These are phyloP conservation scores for Callyntrura sp. DNA, from an alignment of 2,888 invertebrate species.

Conservation along the genomic window DNA sequence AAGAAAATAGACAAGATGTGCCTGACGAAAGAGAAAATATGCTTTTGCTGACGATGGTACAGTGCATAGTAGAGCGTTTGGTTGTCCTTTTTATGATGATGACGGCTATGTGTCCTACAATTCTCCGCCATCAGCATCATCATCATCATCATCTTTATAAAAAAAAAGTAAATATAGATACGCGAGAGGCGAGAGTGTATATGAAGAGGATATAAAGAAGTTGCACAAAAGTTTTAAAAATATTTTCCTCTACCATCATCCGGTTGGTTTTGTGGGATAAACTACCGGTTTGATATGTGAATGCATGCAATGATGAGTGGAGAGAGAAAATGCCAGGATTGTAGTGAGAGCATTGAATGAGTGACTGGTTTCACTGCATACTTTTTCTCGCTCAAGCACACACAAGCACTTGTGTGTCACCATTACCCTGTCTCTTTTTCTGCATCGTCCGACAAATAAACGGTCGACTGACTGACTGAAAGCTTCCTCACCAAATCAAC, in stretches of 20 bases:
- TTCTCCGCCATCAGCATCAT: not conserved
- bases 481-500: constrained; percentile 67
- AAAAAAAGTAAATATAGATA: too few relatives aligned
- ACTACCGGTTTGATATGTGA: not conserved
- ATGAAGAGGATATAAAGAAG: too few relatives aligned
- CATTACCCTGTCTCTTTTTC: constrained; percentile 60
- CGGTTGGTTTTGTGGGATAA: not conserved
- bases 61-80: not conserved
- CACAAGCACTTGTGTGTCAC: constrained; percentile 79
- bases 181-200: too few relatives aligned
- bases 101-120: constrained; percentile 38
- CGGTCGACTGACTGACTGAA: constrained; percentile 74
- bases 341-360: constrained; percentile 55
- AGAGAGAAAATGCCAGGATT: constrained; percentile 43
- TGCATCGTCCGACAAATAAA: constrained; percentile 73
- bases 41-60: not conserved
- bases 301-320: constrained; percentile 23
- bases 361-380: constrained; percentile 63
- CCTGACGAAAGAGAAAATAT: constrained; percentile 65
- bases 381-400: constrained; percentile 17
- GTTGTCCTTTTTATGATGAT: constrained; percentile 47
- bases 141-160: not conserved
- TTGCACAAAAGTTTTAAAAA: constrained; percentile 11
- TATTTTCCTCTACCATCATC: not conserved
- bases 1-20: constrained; percentile 62